Percentiles rank a stretch among this genome's conserved stretches.
These are phyloP conservation scores for Apamea anceps DNA, from an alignment of 2,888 invertebrate species.

Conservation along the genomic window DNA sequence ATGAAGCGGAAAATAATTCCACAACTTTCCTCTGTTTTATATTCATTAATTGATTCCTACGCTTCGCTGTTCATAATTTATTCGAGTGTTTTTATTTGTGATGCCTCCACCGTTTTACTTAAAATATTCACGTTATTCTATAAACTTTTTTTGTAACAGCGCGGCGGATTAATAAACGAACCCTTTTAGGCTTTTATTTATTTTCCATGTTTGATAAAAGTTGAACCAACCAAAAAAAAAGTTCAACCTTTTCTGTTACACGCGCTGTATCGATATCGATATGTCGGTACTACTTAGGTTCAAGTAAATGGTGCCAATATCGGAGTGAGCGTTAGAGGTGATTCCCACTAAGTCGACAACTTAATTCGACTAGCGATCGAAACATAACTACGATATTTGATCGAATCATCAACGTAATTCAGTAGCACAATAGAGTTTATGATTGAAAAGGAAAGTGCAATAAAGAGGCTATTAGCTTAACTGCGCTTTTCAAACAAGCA, in stretches of 20 bases:
- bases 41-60: constrained; percentile 56
- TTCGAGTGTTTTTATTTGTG: constrained; percentile 41
- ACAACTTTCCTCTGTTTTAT: constrained; percentile 47
- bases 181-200: constrained; percentile 17
- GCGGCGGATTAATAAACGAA: constrained; percentile 19
- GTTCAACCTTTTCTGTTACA: constrained; percentile 18
- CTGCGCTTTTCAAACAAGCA: constrained; percentile 15
- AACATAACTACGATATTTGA: constrained; percentile 16
- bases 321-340: constrained; percentile 28
- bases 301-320: constrained; percentile 51
- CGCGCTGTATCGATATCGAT: background rate
- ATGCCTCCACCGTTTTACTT: constrained; percentile 17
- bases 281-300: constrained; percentile 10
- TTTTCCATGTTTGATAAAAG: constrained; percentile 20
- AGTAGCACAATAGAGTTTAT: constrained; percentile 20
- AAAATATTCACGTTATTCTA: constrained; percentile 9
- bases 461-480: constrained; percentile 14
- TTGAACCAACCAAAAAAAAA: constrained; percentile 14
- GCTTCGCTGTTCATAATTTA: constrained; percentile 38
- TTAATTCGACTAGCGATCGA: constrained; percentile 29
- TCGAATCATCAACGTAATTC: constrained; percentile 12
- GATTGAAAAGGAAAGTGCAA: constrained; percentile 31
- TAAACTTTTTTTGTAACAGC: constrained; percentile 14
- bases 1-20: constrained; percentile 40
- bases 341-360: constrained; percentile 27